Evolutionary conservation across 2,797 vertebrate genomes (phyloP), one percentile per base, ranked within the genome.

Genomic region (Oceanodroma leucorhoa): DNA sequence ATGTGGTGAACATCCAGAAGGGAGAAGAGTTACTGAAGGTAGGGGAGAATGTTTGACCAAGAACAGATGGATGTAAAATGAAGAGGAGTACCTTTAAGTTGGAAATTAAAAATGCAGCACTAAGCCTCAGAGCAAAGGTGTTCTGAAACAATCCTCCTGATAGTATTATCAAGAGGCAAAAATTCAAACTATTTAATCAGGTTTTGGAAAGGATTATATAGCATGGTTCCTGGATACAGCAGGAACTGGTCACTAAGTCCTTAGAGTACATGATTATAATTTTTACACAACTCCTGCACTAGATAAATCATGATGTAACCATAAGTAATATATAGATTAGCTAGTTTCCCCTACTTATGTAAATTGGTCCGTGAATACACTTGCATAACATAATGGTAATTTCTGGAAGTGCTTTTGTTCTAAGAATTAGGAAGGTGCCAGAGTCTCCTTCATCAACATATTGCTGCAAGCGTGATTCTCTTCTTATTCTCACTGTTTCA

Each of bases 371-470:
- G 94, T 87, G 72, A 92, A 86, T 54, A 80, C 69, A 73, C 55
- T 95, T 93, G 65, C 3, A 1, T 78, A 95, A 81, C 60, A 50
- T 32, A 82, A 83, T 36, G 34, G 55, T 78, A 92, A 93, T 95
- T 91, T 88, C 87, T 79, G 61, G 72, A 87, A 89, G 43, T 38
- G 69, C 54, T 88, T 94, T 90, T 90, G 57, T 91, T 95, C 65
- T 78, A 94, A 88, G 84, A 73, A 93, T 91, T 93, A 91, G 64
- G 69, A 77, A 76, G 40, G 46, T 91, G 79, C 51, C 89, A 91
- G 71, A 87, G 53, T 69, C 76, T 69, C 72, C 82, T 91, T 89
- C 92, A 92, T 92, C 76, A 95, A 17, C 9, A 88, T 86, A 75
- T 12, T 91, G 90, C 84, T 91, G 66, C 66, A 78, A 46, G 61